These are phyloP conservation scores for Unio delphinus DNA, from an alignment of 2,888 invertebrate genomes.

Conservation along the genomic window DNA sequence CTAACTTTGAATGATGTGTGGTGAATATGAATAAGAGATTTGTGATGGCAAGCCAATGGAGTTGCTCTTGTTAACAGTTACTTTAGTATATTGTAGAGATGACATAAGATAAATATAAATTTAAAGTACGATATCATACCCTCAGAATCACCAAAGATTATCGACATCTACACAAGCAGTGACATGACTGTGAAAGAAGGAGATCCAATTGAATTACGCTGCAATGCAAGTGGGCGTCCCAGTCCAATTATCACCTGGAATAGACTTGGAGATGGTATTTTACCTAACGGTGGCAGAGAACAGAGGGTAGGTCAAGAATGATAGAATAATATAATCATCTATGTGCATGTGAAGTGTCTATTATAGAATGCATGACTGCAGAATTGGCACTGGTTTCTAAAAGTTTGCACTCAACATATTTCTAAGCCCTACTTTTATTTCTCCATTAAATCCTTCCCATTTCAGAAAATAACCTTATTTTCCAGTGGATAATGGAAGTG, in stretches of 20 bases:
- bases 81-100: background rate
- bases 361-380: too few relatives aligned
- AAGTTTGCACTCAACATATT: too few relatives aligned
- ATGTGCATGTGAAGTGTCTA: too few relatives aligned
- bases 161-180: constrained; percentile 58
- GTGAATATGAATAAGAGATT: too few relatives aligned
- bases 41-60: background rate
- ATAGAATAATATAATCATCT: too few relatives aligned
- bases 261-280: constrained; percentile 54
- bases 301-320: constrained; percentile 35
- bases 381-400: too few relatives aligned
- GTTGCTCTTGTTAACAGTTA: background rate
- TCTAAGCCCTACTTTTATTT: too few relatives aligned
- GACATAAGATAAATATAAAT: background rate
- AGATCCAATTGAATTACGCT: constrained; percentile 47
- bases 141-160: constrained; percentile 56
- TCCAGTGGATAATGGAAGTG: too few relatives aligned
- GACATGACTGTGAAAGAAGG: constrained; percentile 55
- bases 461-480: too few relatives aligned
- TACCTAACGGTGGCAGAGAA: constrained; percentile 59
- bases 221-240: constrained; percentile 59
- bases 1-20: too few relatives aligned
- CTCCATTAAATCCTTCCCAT: too few relatives aligned
- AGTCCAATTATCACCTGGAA: constrained; percentile 57
- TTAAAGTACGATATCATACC: constrained; percentile 1